A percentile compares a stretch with the other conserved stretches of the same genome.
phyloP scores from a whole-genome alignment of 2,113 vertebrate species.

The Grammomys dolichurus region DNA sequence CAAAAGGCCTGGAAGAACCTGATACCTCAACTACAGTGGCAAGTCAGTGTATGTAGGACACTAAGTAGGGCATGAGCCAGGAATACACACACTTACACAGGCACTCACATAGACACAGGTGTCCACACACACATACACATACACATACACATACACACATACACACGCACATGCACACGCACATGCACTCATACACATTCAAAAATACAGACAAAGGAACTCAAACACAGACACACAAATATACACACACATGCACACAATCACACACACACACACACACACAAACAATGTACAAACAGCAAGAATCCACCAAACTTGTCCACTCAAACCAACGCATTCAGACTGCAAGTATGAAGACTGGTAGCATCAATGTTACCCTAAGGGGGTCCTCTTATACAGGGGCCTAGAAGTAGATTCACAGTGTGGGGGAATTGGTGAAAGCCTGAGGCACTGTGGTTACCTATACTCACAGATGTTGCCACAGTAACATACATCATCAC shows the following conservation, averaged over 20 bases:
- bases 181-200: not conserved
- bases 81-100: not conserved
- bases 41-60: not conserved
- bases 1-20: not conserved
- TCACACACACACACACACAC: no score
- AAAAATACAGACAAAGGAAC: no score
- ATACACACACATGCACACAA: no score
- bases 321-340: no score
- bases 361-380: not conserved
- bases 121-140: no score
- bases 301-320: no score
- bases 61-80: not conserved
- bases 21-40: not conserved
- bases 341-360: no score
- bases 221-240: no score
- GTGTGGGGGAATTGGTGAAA: not conserved
- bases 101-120: not conserved
- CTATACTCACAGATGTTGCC: fast-evolving
- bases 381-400: not conserved
- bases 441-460: conserved; percentile 6
- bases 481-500: not conserved
- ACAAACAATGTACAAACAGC: not conserved
- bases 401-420: not conserved
- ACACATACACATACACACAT: no score
- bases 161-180: not conserved